Conservation (phyloP, 2,888 invertebrate species). For the Luperina nickerlii region DNA sequence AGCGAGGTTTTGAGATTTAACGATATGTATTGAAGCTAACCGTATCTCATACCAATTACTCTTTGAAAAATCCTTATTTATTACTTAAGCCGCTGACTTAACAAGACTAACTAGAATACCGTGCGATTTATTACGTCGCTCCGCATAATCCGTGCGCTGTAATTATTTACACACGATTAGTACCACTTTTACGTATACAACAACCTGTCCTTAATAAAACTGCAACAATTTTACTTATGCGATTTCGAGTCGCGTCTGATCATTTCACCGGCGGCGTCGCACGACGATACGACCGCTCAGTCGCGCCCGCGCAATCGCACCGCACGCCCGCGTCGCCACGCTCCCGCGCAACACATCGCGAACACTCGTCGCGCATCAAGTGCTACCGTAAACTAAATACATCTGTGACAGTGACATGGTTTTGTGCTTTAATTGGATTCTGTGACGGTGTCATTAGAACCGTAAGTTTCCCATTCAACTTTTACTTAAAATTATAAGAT, state of each 20-base stretch:
- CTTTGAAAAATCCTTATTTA: conserved; percentile 62
- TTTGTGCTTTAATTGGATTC: conserved; percentile 87
- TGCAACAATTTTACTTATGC: conserved; percentile 75
- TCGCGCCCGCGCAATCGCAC: conserved; percentile 63
- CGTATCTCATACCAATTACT: conserved; percentile 53
- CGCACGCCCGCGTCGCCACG: conserved; percentile 71
- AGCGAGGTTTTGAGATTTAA: conserved; percentile 27
- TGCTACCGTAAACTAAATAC: conserved; percentile 75
- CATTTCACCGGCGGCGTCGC: conserved; percentile 76
- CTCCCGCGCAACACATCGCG: conserved; percentile 67
- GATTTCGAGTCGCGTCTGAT: conserved; percentile 74
- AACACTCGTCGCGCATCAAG: conserved; percentile 74
- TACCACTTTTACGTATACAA: conserved; percentile 74
- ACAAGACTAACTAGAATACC: conserved; percentile 55
- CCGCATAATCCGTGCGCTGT: conserved; percentile 59
- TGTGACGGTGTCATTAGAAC: conserved; percentile 81
- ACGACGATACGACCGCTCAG: conserved; percentile 55
- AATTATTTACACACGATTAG: conserved; percentile 68
- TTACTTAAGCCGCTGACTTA: conserved; percentile 56
- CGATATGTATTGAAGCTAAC: conserved; percentile 55
- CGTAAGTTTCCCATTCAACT: conserved; percentile 77
- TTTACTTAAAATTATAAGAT: conserved; percentile 59
- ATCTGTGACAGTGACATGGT: conserved; percentile 88
- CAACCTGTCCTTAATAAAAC: conserved; percentile 71
- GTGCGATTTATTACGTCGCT: conserved; percentile 65